These are phyloP conservation scores for Conus betulinus DNA, from an alignment of 1,140 invertebrate species.

Conservation along the genomic window DNA sequence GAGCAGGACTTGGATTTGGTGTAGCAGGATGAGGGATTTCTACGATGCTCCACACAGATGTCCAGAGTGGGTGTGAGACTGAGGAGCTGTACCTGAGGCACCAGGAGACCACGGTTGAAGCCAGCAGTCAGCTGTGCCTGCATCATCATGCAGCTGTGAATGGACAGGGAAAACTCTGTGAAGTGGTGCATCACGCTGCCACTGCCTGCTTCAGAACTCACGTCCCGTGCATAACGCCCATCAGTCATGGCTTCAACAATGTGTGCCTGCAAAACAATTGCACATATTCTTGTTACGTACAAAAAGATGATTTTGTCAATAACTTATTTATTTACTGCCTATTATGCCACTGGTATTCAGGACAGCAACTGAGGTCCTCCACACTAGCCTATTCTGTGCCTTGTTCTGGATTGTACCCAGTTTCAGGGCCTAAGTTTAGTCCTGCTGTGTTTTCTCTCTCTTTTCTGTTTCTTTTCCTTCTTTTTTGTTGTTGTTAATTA, in stretches of 20 bases:
- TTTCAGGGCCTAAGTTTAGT: no score
- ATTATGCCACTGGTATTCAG: no score
- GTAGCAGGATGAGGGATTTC: slow-evolving; percentile 61
- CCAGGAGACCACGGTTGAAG: slow-evolving; percentile 54
- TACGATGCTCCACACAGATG: slow-evolving; percentile 67
- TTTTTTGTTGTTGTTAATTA: no score
- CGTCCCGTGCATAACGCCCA: slow-evolving; percentile 51
- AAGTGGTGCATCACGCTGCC: slow-evolving; percentile 51
- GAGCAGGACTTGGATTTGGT: slow-evolving; percentile 17
- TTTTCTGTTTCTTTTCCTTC: no score
- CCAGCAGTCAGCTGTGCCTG: slow-evolving; percentile 59
- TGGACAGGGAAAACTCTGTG: slow-evolving; percentile 55
- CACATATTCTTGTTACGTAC: not conserved
- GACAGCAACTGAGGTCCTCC: no score
- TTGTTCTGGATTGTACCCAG: no score
- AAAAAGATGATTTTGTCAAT: no score
- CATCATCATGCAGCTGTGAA: slow-evolving; percentile 53
- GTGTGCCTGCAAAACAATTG: slow-evolving; percentile 37
- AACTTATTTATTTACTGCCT: no score
- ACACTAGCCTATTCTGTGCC: no score
- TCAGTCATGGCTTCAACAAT: slow-evolving; percentile 42
- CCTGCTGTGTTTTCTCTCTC: no score
- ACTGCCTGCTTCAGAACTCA: slow-evolving; percentile 58
- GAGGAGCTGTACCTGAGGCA: slow-evolving; percentile 65
- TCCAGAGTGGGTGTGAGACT: slow-evolving; percentile 62